These are phyloP conservation scores for Meriones unguiculatus DNA, from an alignment of 2,113 vertebrate genomes.

Conservation along the genomic window DNA sequence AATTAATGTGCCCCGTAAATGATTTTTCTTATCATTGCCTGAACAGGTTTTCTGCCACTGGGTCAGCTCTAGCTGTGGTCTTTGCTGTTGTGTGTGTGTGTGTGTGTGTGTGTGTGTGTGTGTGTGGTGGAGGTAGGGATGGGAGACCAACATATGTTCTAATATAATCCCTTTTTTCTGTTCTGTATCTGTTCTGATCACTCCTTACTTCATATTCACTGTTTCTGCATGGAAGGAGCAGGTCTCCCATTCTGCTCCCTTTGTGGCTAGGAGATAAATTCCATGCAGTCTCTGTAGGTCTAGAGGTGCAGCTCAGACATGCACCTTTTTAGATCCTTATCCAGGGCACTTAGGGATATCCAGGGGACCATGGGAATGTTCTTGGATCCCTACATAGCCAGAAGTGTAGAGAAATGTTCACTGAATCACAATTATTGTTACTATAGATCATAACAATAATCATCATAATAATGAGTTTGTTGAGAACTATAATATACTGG, in stretches of 20 bases:
- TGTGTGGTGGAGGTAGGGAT: neutral
- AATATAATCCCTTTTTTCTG: constrained; percentile 58
- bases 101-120: too few relatives aligned
- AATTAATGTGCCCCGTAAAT: constrained; percentile 84
- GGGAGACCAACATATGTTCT: constrained; percentile 49
- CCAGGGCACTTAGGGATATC: neutral
- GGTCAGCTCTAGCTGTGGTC: constrained; percentile 76
- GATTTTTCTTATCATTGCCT: constrained; percentile 87
- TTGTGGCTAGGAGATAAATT: constrained; percentile 47
- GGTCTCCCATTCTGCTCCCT: neutral
- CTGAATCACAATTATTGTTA: constrained; percentile 65
- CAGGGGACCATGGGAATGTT: neutral
- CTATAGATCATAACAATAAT: constrained; percentile 65
- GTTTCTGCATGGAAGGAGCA: constrained; percentile 40
- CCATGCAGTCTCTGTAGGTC: constrained; percentile 24
- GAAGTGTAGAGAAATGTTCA: constrained; percentile 49
- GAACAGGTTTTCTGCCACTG: constrained; percentile 79
- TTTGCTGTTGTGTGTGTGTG: constrained; percentile 50
- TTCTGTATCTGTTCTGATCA: constrained; percentile 44
- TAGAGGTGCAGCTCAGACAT: constrained; percentile 42
- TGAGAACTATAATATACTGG: constrained; percentile 53
- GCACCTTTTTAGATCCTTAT: constrained; percentile 42
- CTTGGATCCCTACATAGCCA: neutral
- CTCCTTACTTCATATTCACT: constrained; percentile 31
- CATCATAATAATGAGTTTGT: constrained; percentile 63